A percentile compares a stretch with the other conserved stretches of the same genome.
Evolutionary conservation across 30 jellyfish, hydroid and myxozoan species (phyloP).

Genomic region (Aurelia coerulea): DNA sequence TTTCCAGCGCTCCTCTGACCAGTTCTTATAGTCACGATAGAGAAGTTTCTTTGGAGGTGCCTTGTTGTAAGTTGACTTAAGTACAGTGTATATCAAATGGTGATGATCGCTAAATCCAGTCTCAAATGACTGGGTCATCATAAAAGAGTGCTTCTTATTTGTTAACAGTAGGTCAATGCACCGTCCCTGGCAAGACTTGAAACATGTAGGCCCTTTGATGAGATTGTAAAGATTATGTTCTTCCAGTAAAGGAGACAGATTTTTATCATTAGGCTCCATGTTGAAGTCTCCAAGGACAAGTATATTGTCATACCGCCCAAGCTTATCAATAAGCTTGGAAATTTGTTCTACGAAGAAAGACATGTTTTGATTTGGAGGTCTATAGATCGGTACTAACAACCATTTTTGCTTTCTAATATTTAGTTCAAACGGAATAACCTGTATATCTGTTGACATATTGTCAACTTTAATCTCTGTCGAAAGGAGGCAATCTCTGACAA

Average conservation of each 20-base stretch:
- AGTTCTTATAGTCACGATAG: conserved; percentile 34
- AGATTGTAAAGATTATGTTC: neutral
- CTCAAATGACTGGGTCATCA: conserved; percentile 37
- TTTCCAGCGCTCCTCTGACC: too few relatives aligned
- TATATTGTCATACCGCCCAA: neutral
- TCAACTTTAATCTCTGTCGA: neutral
- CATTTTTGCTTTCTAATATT: conserved; percentile 12
- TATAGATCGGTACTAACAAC: neutral
- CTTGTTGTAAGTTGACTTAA: conserved; percentile 35
- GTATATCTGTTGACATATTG: neutral
- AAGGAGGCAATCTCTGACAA: conserved; percentile 3
- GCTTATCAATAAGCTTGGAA: neutral
- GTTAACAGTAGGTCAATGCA: conserved; percentile 19
- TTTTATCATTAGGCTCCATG: neutral
- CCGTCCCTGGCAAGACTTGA: conserved; percentile 5
- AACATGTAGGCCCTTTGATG: conserved; percentile 24
- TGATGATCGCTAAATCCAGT: conserved; percentile 70
- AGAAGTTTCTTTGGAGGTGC: conserved; percentile 2
- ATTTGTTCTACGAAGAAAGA: neutral
- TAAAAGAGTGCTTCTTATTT: conserved; percentile 17
- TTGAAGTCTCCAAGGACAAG: neutral
- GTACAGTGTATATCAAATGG: conserved; percentile 32
- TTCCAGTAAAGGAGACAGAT: neutral
- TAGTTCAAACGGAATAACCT: neutral
- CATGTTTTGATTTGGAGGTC: neutral